Evolutionary conservation across 2,888 invertebrate genomes (phyloP).

Genomic region (Melanophora roralis): DNA sequence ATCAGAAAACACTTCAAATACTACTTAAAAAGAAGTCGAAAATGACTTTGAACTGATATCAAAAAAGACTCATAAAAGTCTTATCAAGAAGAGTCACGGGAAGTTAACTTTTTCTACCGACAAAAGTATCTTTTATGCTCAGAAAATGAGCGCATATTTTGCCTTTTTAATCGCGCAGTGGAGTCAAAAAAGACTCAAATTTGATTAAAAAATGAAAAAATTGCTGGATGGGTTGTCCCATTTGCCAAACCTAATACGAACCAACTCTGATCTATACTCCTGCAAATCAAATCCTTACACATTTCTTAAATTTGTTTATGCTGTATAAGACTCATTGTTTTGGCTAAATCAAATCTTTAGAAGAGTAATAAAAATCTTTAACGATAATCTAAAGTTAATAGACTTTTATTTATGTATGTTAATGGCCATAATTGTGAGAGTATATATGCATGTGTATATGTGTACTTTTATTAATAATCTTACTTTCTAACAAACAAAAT

Average conservation of each 20-base stretch:
- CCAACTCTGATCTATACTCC: not conserved
- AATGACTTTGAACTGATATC: too few relatives aligned
- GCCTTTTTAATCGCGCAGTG: too few relatives aligned
- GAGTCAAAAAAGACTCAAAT: too few relatives aligned
- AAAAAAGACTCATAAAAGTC: too few relatives aligned
- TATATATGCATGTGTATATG: not conserved
- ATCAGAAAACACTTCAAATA: too few relatives aligned
- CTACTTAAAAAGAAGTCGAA: too few relatives aligned
- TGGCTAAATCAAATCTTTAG: slow-evolving; percentile 21
- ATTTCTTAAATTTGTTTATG: not conserved
- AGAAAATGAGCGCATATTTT: too few relatives aligned
- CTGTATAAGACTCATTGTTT: not conserved
- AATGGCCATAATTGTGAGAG: not conserved
- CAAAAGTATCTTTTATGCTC: too few relatives aligned
- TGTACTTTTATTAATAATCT: not conserved
- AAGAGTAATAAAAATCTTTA: slow-evolving; percentile 52
- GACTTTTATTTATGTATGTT: slow-evolving; percentile 55
- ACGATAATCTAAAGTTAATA: slow-evolving; percentile 59
- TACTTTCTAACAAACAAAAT: not conserved
- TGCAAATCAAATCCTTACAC: not conserved
- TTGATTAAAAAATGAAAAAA: too few relatives aligned
- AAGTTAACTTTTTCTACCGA: too few relatives aligned
- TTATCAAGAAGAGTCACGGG: too few relatives aligned
- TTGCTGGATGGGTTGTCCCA: too few relatives aligned
- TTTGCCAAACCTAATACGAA: slow-evolving; percentile 5